Base-by-base conservation (phyloP, 2,797 vertebrate genomes). In the Xenops minutus region DNA sequence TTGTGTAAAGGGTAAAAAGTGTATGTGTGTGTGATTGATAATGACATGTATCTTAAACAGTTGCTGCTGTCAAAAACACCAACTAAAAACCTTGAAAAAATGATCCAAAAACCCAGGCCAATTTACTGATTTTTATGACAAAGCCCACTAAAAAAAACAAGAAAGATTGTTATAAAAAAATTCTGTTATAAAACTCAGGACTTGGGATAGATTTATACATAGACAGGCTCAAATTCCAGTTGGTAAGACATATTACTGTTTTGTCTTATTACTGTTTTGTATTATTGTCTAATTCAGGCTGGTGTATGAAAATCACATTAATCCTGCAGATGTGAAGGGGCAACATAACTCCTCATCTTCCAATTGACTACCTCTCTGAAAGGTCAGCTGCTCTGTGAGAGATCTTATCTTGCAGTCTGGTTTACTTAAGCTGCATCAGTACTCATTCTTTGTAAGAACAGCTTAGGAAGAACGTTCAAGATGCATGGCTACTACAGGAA, bases 371-470 rank as follows among this genome's bases (percentile, higher is more conserved):
- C 18, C 24, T 68, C 18, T 64, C 18, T 73, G 63, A 49, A 81
- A 69, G 62, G 71, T 87, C 63, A 82, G 44, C n/a, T 78, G 37
- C 14, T 86, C 7, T 27, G 21, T 21, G 41, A 89, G 29, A 34
- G 39, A 32, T 74, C 56, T 78, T 85, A 62, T 55, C 67, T 94
- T 1, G 0, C 36, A 19, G 29, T 34, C 11, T 0, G 0, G 29
- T 92, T 79, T 85, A 29, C 36, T 2, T 0, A 59, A 74, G 17
- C 46, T 75, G 3, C 2, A 0, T 73, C 49, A 61, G 29, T 61
- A n/a, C 39, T 64, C n/a, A 21, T 51, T 91, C 14, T 87, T 79
- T 73, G 9, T 58, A 48, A 69, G 7, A 52, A 36, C 21, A 77
- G 6, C 22, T 41, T 59, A 43, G 26, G n/a, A 88, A 71, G 14